These are phyloP conservation scores for Clarias macrocephalus DNA, from an alignment of 2,113 vertebrate genomes.

Conservation along the genomic window DNA sequence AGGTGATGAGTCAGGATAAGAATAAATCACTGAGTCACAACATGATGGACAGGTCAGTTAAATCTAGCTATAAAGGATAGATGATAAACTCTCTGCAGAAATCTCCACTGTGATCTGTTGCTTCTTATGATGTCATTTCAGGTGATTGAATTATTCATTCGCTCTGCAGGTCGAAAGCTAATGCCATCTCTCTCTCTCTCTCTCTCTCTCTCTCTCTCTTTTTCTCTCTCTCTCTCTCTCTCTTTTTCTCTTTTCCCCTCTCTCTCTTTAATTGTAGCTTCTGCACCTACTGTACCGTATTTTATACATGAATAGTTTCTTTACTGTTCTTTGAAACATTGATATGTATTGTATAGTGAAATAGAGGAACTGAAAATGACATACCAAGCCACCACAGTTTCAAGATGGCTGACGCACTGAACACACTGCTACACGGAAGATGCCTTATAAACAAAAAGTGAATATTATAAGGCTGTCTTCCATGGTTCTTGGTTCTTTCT, in stretches of 20 bases:
- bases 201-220: constrained; percentile 14
- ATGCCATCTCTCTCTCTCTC: constrained; percentile 34
- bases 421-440: not conserved
- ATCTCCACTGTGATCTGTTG: constrained; percentile 51
- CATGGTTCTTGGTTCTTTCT: not conserved
- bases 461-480: not conserved
- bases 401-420: constrained; percentile 2
- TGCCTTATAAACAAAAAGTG: not conserved
- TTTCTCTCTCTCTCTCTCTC: constrained; percentile 21
- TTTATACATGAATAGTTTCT: not conserved
- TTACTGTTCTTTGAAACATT: not conserved
- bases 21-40: not conserved
- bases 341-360: not conserved
- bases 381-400: not conserved
- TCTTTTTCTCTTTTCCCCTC: constrained; percentile 32
- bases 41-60: constrained; percentile 45
- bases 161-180: constrained; percentile 54
- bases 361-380: not conserved
- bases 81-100: constrained; percentile 58
- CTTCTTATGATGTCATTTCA: constrained; percentile 67
- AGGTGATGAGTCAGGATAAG: constrained; percentile 36
- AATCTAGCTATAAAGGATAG: constrained; percentile 45
- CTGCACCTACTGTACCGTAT: not conserved
- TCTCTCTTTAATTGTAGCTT: constrained; percentile 7
- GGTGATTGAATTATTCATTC: constrained; percentile 74